Evolutionary conservation across 2,888 invertebrate genomes (phyloP).

Genomic region (Caenorhabditis uteleia): DNA sequence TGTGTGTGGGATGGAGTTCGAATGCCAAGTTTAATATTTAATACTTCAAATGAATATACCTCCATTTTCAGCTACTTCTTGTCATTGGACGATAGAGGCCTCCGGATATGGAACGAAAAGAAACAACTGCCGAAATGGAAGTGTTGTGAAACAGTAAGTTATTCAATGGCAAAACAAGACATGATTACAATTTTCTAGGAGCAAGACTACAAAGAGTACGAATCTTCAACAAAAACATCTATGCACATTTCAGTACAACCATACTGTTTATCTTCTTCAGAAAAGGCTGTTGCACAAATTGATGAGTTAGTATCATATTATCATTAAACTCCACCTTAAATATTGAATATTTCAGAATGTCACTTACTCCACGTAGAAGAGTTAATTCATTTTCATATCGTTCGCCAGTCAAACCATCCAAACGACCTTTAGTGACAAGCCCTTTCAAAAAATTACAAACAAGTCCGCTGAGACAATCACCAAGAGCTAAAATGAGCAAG

Average conservation of each 20-base stretch:
- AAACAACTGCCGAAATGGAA: constrained; percentile 14
- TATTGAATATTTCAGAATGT: constrained; percentile 6
- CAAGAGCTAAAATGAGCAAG: constrained; percentile 24
- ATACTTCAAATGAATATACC: neutral
- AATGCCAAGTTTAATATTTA: constrained; percentile 4
- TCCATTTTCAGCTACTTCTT: constrained; percentile 14
- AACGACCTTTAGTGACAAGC: constrained; percentile 20
- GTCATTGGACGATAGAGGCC: constrained; percentile 26
- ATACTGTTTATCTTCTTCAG: constrained; percentile 18
- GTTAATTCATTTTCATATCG: constrained; percentile 4
- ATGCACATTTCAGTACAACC: no score
- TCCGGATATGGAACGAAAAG: constrained; percentile 30
- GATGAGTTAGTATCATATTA: constrained; percentile 12
- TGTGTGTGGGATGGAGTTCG: constrained; percentile 37
- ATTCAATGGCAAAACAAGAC: neutral
- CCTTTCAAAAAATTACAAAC: constrained; percentile 7
- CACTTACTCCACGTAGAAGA: constrained; percentile 10
- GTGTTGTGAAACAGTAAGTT: constrained; percentile 12
- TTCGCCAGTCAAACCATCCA: constrained; percentile 19
- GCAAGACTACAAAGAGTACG: no score
- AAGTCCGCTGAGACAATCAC: constrained; percentile 9
- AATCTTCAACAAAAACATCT: no score
- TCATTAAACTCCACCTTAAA: neutral
- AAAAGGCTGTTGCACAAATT: constrained; percentile 12
- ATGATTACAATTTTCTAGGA: no score